A percentile compares a stretch with the other conserved stretches of the same genome.
These are phyloP conservation scores for Elachura formosa DNA, from an alignment of 2,113 vertebrate species.

Conservation along the genomic window DNA sequence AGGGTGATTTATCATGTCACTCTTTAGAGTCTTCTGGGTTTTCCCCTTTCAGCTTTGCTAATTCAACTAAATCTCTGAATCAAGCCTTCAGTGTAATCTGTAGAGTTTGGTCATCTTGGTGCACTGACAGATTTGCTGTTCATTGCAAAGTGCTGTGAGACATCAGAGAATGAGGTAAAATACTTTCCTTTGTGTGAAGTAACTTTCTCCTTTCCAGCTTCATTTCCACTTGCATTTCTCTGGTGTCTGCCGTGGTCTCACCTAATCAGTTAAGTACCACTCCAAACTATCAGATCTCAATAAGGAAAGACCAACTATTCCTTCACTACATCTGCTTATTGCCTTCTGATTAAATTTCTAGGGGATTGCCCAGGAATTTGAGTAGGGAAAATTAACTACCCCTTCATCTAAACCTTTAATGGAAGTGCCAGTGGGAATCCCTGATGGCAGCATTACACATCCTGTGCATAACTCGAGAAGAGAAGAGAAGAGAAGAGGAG, in stretches of 20 bases:
- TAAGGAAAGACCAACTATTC: not conserved
- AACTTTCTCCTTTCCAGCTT: not conserved
- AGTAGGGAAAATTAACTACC: conserved; percentile 11
- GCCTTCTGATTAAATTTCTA: conserved; percentile 45
- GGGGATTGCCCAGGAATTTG: conserved; percentile 19
- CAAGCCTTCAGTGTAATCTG: not conserved
- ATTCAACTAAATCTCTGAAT: not conserved
- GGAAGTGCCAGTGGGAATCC: not conserved
- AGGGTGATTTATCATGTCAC: not conserved
- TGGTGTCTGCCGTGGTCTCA: not conserved
- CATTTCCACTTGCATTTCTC: not conserved
- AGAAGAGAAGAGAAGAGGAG: too few relatives aligned
- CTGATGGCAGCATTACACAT: not conserved
- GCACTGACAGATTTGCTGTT: not conserved
- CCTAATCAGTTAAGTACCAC: not conserved
- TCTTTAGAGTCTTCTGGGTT: not conserved
- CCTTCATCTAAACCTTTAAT: not conserved
- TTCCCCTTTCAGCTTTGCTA: not conserved
- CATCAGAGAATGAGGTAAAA: not conserved
- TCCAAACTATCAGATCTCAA: not conserved
- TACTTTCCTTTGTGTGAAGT: not conserved
- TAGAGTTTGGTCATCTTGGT: not conserved
- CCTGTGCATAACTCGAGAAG: not conserved
- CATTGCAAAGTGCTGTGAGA: not conserved
- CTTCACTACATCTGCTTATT: not conserved